phyloP scores from a whole-genome alignment of 2,797 vertebrate genomes.

The Karalla daura region DNA sequence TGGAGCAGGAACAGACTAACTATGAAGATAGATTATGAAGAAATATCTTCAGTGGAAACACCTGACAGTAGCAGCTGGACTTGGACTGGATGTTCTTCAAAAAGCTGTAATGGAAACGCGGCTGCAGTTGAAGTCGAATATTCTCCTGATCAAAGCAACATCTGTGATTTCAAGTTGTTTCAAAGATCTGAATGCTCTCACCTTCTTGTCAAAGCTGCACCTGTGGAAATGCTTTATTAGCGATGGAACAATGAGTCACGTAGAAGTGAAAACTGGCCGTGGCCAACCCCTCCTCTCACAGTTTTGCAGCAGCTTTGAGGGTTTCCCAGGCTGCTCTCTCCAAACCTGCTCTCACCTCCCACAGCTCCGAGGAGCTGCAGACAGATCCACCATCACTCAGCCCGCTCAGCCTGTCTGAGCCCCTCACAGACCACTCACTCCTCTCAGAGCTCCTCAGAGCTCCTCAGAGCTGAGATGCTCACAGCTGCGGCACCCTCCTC shows the following conservation, averaged over 20 bases:
- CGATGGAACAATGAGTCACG: background rate
- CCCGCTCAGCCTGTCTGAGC: too few species aligned
- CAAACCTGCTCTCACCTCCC: background rate
- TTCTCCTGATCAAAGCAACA: too few species aligned
- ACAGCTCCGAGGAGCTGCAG: conserved; percentile 17
- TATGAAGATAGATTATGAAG: too few species aligned
- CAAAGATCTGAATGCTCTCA: background rate
- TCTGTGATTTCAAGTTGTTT: background rate
- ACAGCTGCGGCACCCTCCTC: too few species aligned
- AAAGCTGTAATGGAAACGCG: too few species aligned
- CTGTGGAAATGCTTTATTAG: background rate
- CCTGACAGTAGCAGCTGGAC: too few species aligned
- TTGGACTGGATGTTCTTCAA: too few species aligned
- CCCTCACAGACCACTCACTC: conserved; percentile 15
- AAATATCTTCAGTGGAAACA: too few species aligned
- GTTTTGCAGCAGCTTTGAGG: too few species aligned
- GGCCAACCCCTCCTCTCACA: background rate
- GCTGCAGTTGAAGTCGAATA: too few species aligned
- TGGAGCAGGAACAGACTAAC: too few species aligned
- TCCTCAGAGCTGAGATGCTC: too few species aligned
- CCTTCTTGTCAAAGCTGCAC: background rate
- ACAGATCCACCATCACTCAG: conserved; percentile 27
- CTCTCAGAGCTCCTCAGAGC: conserved; percentile 14
- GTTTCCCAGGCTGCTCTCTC: conserved; percentile 3
- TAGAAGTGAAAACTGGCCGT: background rate